A percentile compares a stretch with the other conserved stretches of the same genome.
Conservation (phyloP, 2,113 vertebrate genomes). For the Rhinichthys klamathensis region DNA sequence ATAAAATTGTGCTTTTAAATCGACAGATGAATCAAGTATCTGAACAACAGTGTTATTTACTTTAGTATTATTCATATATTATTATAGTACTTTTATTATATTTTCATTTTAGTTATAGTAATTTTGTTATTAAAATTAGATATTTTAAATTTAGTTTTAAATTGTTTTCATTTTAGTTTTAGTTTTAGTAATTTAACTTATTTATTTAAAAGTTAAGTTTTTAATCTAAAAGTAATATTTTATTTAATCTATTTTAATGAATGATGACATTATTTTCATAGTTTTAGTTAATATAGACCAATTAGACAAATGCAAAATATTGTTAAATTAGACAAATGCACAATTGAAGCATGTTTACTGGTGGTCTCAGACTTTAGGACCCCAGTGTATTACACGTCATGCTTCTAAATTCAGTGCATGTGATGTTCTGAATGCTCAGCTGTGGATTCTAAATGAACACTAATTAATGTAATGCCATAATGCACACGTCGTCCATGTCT, state of each 20-base stretch:
- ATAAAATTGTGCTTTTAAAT: background rate
- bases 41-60: background rate
- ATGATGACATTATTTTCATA: no score
- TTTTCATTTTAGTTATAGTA: background rate
- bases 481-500: background rate
- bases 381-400: background rate
- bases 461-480: constrained; percentile 19
- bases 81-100: background rate
- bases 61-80: background rate
- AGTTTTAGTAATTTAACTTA: background rate
- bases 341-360: background rate
- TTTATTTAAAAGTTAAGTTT: background rate
- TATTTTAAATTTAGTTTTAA: no score
- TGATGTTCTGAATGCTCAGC: constrained; percentile 23
- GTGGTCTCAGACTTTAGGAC: constrained; percentile 9
- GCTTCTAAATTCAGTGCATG: constrained; percentile 16
- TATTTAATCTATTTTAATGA: background rate
- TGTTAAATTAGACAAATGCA: background rate
- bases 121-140: background rate
- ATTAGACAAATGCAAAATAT: background rate
- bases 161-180: background rate
- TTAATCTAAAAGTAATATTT: background rate
- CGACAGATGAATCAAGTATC: background rate
- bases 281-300: background rate
- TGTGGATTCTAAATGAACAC: constrained; percentile 16